Evolutionary conservation across 2,113 vertebrate species (phyloP), one percentile per base, ranked within the genome.

Genomic region (Sprattus sprattus): DNA sequence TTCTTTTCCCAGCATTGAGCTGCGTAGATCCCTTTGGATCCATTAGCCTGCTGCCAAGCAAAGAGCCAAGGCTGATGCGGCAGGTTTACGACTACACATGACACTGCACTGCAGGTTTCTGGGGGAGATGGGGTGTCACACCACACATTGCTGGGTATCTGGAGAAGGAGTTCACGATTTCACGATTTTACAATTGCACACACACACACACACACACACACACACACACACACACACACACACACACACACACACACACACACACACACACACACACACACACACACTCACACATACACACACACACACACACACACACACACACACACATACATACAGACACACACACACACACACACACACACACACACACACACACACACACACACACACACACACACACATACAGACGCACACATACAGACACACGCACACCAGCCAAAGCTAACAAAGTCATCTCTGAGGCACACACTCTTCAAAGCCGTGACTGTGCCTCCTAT

Each of bases 61-160:
- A 32, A 1, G 60, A 44, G 86, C 88, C 88, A 89, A 52, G 54
- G 83, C 81, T 4, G 44, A 86, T 90, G 54, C 85, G 52, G 87
- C 88, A 86, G 83, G 28, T 86, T 87, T 89, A 90, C 82, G 82
- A 84, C 85, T 85, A 75, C 57, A 45, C 46, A 80, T 81, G 81
- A 88, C 86, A 85, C 81, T 83, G 78, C 15, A 32, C 28, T 32
- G 15, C 67, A 75, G 67, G 49, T 75, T 71, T 75, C 67, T 4
- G 67, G 39, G 13, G 64, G 25, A 15, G 28, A 32, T 8, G n/a
- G 64, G 9, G 89, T 78, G 44, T 83, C 87, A 78, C 11, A 78
- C 82, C 86, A 60, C 86, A 81, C 50, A 85, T 46, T 84, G 28
- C 71, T 88, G 82, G 85, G 75, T 91, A 88, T 60, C 81, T 83